phyloP scores from a whole-genome alignment of 2,888 invertebrate species.

The Syrista parreyssii region DNA sequence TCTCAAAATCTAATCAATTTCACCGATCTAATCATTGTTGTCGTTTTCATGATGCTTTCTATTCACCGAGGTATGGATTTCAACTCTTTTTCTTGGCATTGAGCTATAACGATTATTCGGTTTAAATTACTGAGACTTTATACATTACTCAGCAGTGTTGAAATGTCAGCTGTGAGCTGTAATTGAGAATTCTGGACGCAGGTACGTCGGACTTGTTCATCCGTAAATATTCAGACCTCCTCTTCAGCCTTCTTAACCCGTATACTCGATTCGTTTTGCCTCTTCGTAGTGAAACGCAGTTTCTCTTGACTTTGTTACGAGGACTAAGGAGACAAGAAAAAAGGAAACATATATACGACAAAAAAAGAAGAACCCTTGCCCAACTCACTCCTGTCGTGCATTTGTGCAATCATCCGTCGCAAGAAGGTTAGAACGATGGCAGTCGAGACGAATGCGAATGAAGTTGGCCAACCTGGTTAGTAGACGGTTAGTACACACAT shows the following conservation, averaged over 20 bases:
- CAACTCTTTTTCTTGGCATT: background rate
- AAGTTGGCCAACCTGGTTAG: slow-evolving; percentile 7
- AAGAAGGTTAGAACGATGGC: slow-evolving; percentile 2
- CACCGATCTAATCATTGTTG: background rate
- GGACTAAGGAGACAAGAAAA: background rate
- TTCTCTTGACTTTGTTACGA: background rate
- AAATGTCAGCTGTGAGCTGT: background rate
- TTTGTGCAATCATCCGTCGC: slow-evolving; percentile 7
- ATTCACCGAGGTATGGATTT: background rate
- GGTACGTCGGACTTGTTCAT: background rate
- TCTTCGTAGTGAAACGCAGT: background rate
- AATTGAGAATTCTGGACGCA: background rate
- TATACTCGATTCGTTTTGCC: background rate
- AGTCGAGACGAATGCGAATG: slow-evolving; percentile 3
- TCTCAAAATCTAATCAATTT: background rate
- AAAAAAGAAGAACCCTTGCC: background rate
- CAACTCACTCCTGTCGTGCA: background rate
- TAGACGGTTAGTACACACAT: background rate
- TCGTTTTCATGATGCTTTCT: background rate
- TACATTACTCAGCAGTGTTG: background rate
- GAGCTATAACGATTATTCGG: background rate
- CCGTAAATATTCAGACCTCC: background rate
- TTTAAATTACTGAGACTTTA: background rate
- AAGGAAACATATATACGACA: background rate
- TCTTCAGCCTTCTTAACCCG: background rate